These are phyloP conservation scores for Xanthorhoe designata DNA, from an alignment of 2,888 invertebrate genomes.

Conservation along the genomic window DNA sequence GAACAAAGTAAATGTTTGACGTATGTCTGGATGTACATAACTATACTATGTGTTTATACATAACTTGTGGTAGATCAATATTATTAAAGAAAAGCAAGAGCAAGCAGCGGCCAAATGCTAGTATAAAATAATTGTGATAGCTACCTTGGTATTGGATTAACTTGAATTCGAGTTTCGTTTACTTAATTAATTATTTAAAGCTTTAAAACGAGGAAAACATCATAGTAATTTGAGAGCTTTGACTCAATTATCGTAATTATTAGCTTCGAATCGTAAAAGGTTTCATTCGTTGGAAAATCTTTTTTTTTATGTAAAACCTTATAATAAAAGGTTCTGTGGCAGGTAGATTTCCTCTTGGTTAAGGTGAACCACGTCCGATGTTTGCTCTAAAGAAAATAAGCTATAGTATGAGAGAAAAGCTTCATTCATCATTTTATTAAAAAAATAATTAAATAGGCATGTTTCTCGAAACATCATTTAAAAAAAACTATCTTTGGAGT, in stretches of 20 bases:
- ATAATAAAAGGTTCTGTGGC: constrained; percentile 53
- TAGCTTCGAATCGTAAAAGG: constrained; percentile 50
- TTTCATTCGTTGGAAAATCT: constrained; percentile 51
- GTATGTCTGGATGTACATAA: no score
- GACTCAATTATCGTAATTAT: constrained; percentile 51
- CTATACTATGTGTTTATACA: no score
- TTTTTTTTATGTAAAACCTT: constrained; percentile 58
- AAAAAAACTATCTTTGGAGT: no score
- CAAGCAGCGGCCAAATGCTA: no score
- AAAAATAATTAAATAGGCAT: no score
- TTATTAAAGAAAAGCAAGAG: no score
- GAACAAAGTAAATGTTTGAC: no score
- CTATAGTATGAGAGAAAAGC: not conserved
- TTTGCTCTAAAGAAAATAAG: not conserved
- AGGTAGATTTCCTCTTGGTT: constrained; percentile 33
- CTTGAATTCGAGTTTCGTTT: not conserved
- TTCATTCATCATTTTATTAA: not conserved
- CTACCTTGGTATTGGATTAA: not conserved
- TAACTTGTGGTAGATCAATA: no score
- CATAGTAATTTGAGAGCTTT: constrained; percentile 40
- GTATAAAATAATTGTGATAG: not conserved
- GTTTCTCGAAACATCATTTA: no score
- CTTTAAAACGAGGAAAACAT: constrained; percentile 25
- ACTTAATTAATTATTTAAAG: constrained; percentile 12
- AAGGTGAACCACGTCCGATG: constrained; percentile 3